Evolutionary conservation across 1,140 invertebrate species (phyloP).

Genomic region (Meteorus sp.): DNA sequence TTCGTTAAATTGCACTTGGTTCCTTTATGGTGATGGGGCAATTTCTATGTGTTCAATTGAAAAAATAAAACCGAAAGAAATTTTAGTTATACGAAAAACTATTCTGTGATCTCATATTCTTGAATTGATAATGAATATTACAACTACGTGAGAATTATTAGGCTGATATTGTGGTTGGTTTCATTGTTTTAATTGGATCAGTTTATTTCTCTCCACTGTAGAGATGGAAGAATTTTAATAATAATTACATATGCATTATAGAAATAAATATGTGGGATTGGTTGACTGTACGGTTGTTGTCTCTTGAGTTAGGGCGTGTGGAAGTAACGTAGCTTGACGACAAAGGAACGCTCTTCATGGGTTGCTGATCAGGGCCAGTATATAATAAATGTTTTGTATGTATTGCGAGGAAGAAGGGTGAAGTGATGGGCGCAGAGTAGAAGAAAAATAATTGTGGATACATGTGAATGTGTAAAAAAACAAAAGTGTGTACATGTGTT

Average conservation of each 20-base stretch:
- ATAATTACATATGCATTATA: not conserved
- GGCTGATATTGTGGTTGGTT: too few relatives aligned
- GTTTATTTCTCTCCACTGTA: too few relatives aligned
- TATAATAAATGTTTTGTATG: too few relatives aligned
- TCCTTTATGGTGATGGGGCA: not conserved
- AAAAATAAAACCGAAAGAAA: not conserved
- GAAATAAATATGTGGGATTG: not conserved
- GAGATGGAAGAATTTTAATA: not conserved
- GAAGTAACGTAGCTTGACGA: constrained; percentile 15
- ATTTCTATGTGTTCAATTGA: not conserved
- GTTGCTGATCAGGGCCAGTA: constrained; percentile 10
- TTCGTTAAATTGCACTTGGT: constrained; percentile 5
- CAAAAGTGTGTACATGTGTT: too few relatives aligned
- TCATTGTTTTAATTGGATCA: too few relatives aligned
- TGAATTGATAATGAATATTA: too few relatives aligned
- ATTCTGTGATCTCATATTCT: too few relatives aligned
- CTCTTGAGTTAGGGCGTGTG: constrained; percentile 2
- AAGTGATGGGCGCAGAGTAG: not conserved
- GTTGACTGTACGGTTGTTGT: not conserved
- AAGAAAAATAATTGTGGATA: not conserved
- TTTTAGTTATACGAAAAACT: too few relatives aligned
- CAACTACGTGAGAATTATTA: too few relatives aligned
- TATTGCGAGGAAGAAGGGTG: too few relatives aligned
- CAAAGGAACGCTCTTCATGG: constrained; percentile 10
- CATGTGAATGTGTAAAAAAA: not conserved